Percentiles rank a stretch among this genome's conserved stretches.
phyloP scores from a whole-genome alignment of 2,888 invertebrate genomes.

The Pandemis cinnamomeana region DNA sequence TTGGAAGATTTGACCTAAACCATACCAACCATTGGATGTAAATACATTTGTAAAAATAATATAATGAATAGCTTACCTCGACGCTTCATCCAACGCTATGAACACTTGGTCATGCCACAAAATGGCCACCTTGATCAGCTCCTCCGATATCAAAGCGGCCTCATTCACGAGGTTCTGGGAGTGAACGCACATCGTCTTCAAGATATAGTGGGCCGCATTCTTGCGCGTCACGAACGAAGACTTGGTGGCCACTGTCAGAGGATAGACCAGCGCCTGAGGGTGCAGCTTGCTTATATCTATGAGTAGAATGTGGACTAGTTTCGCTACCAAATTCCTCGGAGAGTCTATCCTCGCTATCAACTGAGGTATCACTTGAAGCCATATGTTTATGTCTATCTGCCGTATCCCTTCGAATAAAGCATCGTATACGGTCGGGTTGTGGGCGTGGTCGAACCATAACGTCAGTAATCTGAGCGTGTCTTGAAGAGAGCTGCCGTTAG shows the following conservation, averaged over 20 bases:
- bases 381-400: constrained; percentile 97
- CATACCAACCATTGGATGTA: too few relatives aligned
- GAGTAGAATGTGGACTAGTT: constrained; percentile 95
- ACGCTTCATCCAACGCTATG: constrained; percentile 95
- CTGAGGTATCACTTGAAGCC: constrained; percentile 99
- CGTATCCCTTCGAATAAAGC: constrained; percentile 96
- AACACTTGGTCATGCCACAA: constrained; percentile 98
- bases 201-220: constrained; percentile 96
- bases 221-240: constrained; percentile 93
- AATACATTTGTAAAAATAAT: too few relatives aligned
- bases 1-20: too few relatives aligned
- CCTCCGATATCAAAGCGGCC: constrained; percentile 97
- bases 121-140: constrained; percentile 98
- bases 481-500: constrained; percentile 96
- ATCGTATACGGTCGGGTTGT: constrained; percentile 96
- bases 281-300: constrained; percentile 99
- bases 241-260: constrained; percentile 98
- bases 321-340: constrained; percentile 93
- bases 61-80: constrained; percentile 70
- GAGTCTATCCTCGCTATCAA: constrained; percentile 99
- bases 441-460: constrained; percentile 99
- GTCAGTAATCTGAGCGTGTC: constrained; percentile 97
- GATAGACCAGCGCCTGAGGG: constrained; percentile 98
- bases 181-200: constrained; percentile 97
- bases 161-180: constrained; percentile 96